Percentiles rank a stretch among this genome's conserved stretches.
Conservation (phyloP, 2,113 vertebrate species). For the Montifringilla adamsi region DNA sequence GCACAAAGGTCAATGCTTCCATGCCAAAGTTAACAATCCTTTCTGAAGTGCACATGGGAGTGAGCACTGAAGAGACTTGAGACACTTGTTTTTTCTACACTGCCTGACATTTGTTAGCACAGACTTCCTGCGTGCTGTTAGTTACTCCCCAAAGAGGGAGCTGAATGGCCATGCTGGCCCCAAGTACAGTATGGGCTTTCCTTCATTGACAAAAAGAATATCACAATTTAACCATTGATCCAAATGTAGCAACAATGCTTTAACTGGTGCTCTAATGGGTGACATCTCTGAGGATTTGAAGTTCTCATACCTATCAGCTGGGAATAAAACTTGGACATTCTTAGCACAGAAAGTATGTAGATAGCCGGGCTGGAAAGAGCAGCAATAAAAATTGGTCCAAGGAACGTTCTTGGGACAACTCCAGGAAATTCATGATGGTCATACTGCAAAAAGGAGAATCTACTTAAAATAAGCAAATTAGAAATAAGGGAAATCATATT, state of each 20-base stretch:
- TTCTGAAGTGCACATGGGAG: accelerated
- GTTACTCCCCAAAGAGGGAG: neutral
- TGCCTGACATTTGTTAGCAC: neutral
- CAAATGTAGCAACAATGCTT: neutral
- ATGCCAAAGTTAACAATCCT: neutral
- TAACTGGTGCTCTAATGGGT: neutral
- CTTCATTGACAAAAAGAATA: neutral
- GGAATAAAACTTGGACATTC: conserved; percentile 84
- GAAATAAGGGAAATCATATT: neutral
- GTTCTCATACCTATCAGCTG: conserved; percentile 81
- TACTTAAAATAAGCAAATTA: neutral
- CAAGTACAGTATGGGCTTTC: neutral
- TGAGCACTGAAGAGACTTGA: neutral
- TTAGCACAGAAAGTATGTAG: conserved; percentile 75
- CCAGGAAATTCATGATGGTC: conserved; percentile 95
- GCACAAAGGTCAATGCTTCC: neutral
- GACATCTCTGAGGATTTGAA: neutral
- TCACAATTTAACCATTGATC: neutral
- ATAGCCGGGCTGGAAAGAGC: conserved; percentile 79
- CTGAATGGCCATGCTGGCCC: neutral
- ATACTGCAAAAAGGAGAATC: conserved; percentile 77
- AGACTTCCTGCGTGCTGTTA: neutral
- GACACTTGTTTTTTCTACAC: neutral
- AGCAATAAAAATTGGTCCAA: conserved; percentile 86
- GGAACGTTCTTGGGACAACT: conserved; percentile 92